phyloP scores from a whole-genome alignment of 2,888 invertebrate species.

The Pseudolycoriella hygida region DNA sequence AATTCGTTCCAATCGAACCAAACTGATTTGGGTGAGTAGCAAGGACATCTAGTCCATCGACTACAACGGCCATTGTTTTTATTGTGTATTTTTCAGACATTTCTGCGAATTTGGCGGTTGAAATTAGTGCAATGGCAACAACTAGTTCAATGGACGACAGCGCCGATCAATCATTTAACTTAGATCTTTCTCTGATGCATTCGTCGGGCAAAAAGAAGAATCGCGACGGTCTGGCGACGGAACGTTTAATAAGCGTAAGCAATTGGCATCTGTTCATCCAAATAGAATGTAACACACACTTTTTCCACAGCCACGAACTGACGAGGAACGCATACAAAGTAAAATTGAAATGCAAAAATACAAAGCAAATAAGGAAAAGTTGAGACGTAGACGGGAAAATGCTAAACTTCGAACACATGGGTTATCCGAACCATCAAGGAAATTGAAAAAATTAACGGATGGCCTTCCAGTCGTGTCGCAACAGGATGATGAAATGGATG shows the following conservation, averaged over 20 bases:
- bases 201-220: constrained; percentile 29
- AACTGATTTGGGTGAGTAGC: no score
- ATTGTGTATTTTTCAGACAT: no score
- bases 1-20: neutral
- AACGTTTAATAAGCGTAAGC: constrained; percentile 40
- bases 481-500: constrained; percentile 9
- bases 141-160: constrained; percentile 8
- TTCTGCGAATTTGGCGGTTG: neutral
- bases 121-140: constrained; percentile 2
- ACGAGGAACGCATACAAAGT: constrained; percentile 54
- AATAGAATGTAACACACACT: neutral
- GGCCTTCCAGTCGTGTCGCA: constrained; percentile 15
- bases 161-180: neutral
- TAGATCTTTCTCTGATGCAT: neutral
- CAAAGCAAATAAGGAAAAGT: constrained; percentile 62
- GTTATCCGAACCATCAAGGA: constrained; percentile 8
- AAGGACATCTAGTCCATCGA: no score
- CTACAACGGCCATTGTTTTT: no score
- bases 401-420: constrained; percentile 11
- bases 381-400: constrained; percentile 35
- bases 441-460: constrained; percentile 7
- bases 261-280: neutral
- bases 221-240: constrained; percentile 41
- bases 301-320: constrained; percentile 50
- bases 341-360: constrained; percentile 55